These are phyloP conservation scores for Cranoglanis bouderius DNA, from an alignment of 2,113 vertebrate species.

Conservation along the genomic window DNA sequence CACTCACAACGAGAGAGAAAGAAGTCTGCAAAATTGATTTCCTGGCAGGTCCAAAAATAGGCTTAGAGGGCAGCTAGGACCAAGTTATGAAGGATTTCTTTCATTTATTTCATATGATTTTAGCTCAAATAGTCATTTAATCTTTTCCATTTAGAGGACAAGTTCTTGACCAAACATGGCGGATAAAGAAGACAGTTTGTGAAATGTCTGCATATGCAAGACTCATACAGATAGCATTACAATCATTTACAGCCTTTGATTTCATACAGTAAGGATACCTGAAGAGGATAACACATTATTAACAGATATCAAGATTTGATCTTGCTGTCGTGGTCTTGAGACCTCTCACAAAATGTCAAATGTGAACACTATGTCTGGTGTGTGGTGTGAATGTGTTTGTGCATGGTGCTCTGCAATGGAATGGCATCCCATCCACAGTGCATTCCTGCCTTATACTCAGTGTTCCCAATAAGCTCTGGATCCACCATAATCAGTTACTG, in stretches of 20 bases:
- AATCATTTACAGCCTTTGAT: not conserved
- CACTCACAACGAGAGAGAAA: not conserved
- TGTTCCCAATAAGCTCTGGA: not conserved
- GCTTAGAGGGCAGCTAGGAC: conserved; percentile 1
- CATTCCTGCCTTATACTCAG: not conserved
- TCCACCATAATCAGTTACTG: not conserved
- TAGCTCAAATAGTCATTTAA: conserved; percentile 23
- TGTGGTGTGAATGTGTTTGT: not conserved
- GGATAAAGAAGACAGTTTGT: conserved; percentile 16
- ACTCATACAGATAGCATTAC: not conserved
- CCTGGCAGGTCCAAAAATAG: conserved; percentile 1
- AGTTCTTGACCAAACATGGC: not conserved
- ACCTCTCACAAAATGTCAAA: not conserved
- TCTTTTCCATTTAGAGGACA: not conserved
- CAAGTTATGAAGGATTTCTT: conserved; percentile 26
- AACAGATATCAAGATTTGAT: not conserved
- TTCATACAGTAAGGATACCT: not conserved
- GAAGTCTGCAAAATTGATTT: not conserved
- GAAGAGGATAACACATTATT: not conserved
- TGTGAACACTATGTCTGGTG: too few relatives aligned
- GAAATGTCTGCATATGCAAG: not conserved
- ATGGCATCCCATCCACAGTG: not conserved
- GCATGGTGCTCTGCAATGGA: not conserved
- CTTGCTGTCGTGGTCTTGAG: not conserved
- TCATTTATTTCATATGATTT: conserved; percentile 19